phyloP scores from a whole-genome alignment of 2,113 vertebrate species.

The Nestor notabilis region DNA sequence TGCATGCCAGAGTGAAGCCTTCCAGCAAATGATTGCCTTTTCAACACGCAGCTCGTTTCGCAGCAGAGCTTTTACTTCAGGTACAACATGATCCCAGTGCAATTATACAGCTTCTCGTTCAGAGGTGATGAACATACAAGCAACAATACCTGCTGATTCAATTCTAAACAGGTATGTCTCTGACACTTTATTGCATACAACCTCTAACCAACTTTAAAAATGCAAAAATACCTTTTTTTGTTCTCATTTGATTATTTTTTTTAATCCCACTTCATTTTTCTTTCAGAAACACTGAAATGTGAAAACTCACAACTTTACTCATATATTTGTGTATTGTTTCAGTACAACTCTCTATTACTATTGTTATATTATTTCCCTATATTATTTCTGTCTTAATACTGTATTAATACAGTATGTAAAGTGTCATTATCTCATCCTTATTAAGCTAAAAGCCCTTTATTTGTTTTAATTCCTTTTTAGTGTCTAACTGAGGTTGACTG shows the following conservation, averaged over 20 bases:
- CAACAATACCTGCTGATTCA: neutral
- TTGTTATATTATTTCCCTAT: neutral
- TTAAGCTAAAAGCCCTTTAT: neutral
- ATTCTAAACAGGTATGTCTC: neutral
- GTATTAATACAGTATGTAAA: neutral
- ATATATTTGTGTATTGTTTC: neutral
- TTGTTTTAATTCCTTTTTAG: neutral
- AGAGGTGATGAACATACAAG: neutral
- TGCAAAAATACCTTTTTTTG: neutral
- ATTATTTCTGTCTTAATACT: neutral
- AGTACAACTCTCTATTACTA: neutral
- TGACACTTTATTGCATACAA: neutral
- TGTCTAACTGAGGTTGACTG: neutral
- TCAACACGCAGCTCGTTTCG: neutral
- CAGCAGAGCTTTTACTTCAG: neutral
- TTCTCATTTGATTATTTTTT: neutral
- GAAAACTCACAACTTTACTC: neutral
- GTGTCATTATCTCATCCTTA: neutral
- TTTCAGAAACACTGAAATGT: neutral
- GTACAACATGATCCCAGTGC: neutral
- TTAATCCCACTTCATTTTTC: neutral
- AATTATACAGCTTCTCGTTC: neutral
- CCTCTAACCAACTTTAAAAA: neutral
- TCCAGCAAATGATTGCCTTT: neutral
- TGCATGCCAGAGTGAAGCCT: rapidly evolving